Evolutionary conservation across 2,113 vertebrate genomes (phyloP).

Genomic region (Centrocercus urophasianus): DNA sequence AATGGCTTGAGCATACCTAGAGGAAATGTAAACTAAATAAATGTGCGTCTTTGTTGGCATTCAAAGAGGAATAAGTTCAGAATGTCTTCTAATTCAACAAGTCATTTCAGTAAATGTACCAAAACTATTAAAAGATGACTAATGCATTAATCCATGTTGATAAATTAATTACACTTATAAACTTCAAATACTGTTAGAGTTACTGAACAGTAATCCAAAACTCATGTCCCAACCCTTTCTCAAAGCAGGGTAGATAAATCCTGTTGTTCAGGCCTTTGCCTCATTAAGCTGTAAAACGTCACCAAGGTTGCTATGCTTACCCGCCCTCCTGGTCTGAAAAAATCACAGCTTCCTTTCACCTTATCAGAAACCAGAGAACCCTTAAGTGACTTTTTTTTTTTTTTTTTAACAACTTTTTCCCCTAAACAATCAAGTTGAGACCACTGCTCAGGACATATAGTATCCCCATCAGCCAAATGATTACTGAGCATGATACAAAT

Average conservation of each 20-base stretch:
- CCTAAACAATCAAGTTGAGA: not conserved
- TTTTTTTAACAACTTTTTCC: not conserved
- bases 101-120: not conserved
- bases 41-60: no score
- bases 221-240: not conserved
- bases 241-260: not conserved
- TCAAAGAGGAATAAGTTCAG: not conserved
- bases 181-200: not conserved
- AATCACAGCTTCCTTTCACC: not conserved
- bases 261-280: not conserved
- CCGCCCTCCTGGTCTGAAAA: not conserved
- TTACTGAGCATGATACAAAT: not conserved
- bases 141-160: not conserved
- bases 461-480: not conserved
- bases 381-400: not conserved
- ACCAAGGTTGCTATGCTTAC: not conserved
- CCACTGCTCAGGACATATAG: no score
- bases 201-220: not conserved
- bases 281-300: not conserved
- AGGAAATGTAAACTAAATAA: no score
- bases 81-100: not conserved
- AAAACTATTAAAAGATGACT: not conserved
- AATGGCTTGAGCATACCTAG: not conserved
- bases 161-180: not conserved
- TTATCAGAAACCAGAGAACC: not conserved